Evolutionary conservation across 2,113 vertebrate genomes (phyloP), one percentile per base, ranked within the genome.

Genomic region (Alectura lathami): DNA sequence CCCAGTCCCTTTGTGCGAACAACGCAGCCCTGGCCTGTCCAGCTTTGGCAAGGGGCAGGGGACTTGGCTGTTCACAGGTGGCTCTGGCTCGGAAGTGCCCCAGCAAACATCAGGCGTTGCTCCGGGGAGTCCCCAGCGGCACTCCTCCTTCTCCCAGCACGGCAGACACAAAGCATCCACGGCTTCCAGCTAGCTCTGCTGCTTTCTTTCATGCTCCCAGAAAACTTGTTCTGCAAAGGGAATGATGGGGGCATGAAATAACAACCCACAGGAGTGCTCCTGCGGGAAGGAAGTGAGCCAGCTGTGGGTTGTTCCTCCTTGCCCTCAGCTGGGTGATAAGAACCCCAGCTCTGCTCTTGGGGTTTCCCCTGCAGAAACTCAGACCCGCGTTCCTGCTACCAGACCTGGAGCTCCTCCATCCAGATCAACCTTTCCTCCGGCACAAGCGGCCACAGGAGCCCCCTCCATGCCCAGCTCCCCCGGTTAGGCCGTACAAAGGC

Each of bases 241-340:
- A 87, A 78, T 30, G n/a, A 91, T 3, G 5, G 12, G 18, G 87
- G 84, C 27, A 62, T 8, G 48, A 78, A 87, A 89, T 32, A 68
- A 42, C 91, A 91, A 81, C 84, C 95, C 66, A 74, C 43, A 36
- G 87, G 40, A 72, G 83, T 17, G 1, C 48, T 96, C 62, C 83
- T 1, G 66, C 29, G 74, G 76, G 88, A 74, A 32, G 34, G 72
- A 74, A 42, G 34, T 14, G 30, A 59, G 68, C 85, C 89, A 6
- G 74, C 62, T 89, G 69, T 23, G 62, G 40, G 70, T 90, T 73
- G 5, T 21, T 76, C 45, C 47, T 92, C 63, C 64, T 77, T 26
- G 62, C 68, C 56, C 80, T 88, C 66, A 43, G 74, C 51, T 63
- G 56, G 56, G 82, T 11, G 64, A 85, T 12, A 17, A 2, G 13